Conservation (phyloP, 2,888 invertebrate genomes). For the Gymnocheta viridis region DNA sequence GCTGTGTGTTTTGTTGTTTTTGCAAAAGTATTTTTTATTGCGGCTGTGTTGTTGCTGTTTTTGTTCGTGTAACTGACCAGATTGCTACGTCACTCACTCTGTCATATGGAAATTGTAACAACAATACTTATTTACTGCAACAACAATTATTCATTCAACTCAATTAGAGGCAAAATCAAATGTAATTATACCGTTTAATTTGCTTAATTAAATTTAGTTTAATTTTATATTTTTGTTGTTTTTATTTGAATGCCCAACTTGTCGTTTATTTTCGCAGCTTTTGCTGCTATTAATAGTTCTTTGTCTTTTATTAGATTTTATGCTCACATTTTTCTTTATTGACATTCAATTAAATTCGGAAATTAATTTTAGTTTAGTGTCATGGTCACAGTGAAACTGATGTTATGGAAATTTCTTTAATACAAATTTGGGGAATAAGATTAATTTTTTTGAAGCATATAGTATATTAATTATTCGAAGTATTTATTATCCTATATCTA, state of each 20-base stretch:
- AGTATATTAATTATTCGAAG: too few species aligned
- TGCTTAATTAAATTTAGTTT: conserved; percentile 28
- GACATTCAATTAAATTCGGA: neutral
- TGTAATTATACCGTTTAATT: conserved; percentile 50
- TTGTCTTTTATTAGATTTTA: neutral
- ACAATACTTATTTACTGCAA: conserved; percentile 5
- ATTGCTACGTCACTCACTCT: conserved; percentile 31
- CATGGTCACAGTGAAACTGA: neutral
- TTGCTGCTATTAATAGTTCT: neutral
- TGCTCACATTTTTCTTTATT: neutral
- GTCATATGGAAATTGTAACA: conserved; percentile 6
- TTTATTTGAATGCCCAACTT: conserved; percentile 12
- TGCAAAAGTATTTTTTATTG: conserved; percentile 14
- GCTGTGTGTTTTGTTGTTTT: conserved; percentile 8
- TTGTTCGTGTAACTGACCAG: conserved; percentile 21
- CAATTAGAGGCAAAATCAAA: conserved; percentile 27
- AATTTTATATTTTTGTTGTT: neutral
- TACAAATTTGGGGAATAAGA: neutral
- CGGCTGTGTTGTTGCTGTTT: neutral
- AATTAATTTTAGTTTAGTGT: neutral
- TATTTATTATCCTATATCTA: neutral
- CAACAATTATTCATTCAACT: conserved; percentile 25
- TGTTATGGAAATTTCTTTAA: too few species aligned
- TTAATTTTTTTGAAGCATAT: too few species aligned
- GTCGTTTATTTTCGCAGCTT: neutral